Base-by-base conservation (phyloP, 2,797 vertebrate genomes). In the Catamblyrhynchus diadema region DNA sequence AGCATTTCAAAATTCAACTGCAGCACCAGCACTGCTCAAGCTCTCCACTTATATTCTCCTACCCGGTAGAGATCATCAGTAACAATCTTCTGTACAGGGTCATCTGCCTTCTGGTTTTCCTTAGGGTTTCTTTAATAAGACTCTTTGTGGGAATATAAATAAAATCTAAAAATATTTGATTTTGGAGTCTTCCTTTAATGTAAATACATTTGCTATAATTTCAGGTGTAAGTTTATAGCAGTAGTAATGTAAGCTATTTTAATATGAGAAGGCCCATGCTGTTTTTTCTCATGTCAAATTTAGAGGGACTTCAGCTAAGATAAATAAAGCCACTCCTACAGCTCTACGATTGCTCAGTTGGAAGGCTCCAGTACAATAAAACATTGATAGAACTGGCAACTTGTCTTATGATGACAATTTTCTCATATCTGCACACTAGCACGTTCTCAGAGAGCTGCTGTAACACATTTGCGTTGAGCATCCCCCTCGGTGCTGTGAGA, bases 1-100 rank as follows among this genome's bases (percentile, higher is more conserved):
- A 86, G 62, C 74, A 48, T 94, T 96, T 96, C 48, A 82, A 88
- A 95, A 91, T 81, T 27, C 77, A 95, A 2, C 65, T 23, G 28
- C 65, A 79, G 47, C 30, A 8, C 25, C 37, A 67, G 33, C 22
- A 2, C 67, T 45, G 57, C 32, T 59, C 53, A 56, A 62, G 15
- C 44, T 72, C 79, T 57, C 50, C 32, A 6, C 59, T 22, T 7
- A 18, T 64, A 56, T 9, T 12, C 50, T 75, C 50, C 51, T 45
- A 16, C 9, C 2, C 3, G 17, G 7, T 37, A 70, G 86, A 73
- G 51, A 84, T 22, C 59, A 44, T 48, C 44, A 44, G 44, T n/a
- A 74, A 48, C 39, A 56, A 9, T 57, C 41, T 88, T 69, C 37
- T 28, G 20, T 47, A 44, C 60, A 51, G 50, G 27, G 23, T 75